Percentiles rank a stretch among this genome's conserved stretches.
phyloP scores from a whole-genome alignment of 2,113 vertebrate species.

The Reinhardtius hippoglossoides region DNA sequence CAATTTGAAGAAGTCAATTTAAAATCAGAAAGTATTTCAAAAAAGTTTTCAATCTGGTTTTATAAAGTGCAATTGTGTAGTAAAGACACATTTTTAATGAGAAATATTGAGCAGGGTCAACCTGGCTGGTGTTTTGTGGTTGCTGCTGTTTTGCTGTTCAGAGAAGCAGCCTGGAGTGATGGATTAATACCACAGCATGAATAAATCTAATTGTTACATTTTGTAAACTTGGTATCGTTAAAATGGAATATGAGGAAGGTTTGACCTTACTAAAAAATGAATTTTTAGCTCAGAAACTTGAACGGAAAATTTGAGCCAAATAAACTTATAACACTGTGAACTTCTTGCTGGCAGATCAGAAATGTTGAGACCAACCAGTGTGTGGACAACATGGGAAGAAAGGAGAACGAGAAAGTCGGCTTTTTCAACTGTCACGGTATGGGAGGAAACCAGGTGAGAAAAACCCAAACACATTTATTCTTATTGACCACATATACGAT shows the following conservation, averaged over 20 bases:
- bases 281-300: neutral
- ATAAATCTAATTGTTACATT: neutral
- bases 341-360: constrained; percentile 86
- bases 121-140: too few species aligned
- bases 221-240: too few species aligned
- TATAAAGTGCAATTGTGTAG: too few species aligned
- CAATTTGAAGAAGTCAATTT: too few species aligned
- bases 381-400: constrained; percentile 98
- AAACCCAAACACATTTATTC: neutral
- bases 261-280: neutral
- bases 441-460: constrained; percentile 96
- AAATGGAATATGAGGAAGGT: neutral
- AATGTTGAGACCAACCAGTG: constrained; percentile 99
- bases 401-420: constrained; percentile 98
- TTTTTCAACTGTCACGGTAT: constrained; percentile 99
- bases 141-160: too few species aligned
- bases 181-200: neutral
- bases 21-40: too few species aligned
- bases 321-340: neutral
- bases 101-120: too few species aligned
- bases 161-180: too few species aligned
- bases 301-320: neutral
- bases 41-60: too few species aligned
- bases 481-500: neutral
- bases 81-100: too few species aligned